A percentile compares a stretch with the other conserved stretches of the same genome.
Conservation (phyloP, 2,113 vertebrate species). For the Muscicapa adusta region DNA sequence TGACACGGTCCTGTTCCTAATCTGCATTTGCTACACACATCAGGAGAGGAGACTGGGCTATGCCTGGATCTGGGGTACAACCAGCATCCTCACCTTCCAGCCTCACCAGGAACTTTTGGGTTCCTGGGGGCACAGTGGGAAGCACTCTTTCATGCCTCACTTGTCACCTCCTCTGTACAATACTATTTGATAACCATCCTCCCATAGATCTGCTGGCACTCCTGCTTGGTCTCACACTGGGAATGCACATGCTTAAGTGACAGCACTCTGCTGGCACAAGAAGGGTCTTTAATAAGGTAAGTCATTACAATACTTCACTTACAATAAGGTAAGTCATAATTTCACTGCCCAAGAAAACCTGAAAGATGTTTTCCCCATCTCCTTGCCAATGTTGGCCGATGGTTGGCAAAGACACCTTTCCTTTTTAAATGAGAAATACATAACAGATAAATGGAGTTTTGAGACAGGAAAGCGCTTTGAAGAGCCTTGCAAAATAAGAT, state of each 20-base stretch:
- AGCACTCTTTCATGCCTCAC: background rate
- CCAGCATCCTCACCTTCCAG: background rate
- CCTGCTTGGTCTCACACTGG: background rate
- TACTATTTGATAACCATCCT: background rate
- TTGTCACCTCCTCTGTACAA: background rate
- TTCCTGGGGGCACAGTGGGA: background rate
- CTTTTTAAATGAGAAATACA: accelerated
- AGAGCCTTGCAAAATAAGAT: constrained; percentile 3
- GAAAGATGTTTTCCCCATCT: background rate
- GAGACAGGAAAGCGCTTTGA: background rate
- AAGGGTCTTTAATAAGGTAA: background rate
- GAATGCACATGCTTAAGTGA: background rate
- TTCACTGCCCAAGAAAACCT: background rate
- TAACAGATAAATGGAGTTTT: background rate
- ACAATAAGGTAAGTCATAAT: no score
- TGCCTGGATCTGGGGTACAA: background rate
- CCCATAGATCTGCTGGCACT: background rate
- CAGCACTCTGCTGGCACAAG: background rate
- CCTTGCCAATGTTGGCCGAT: accelerated
- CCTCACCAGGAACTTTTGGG: background rate
- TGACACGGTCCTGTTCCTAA: background rate
- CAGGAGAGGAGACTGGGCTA: background rate
- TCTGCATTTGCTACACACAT: background rate
- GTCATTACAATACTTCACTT: background rate
- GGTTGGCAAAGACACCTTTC: background rate